Percentiles rank a stretch among this genome's conserved stretches.
Conservation (phyloP, 2,797 vertebrate genomes). For the Xiphorhynchus erythropygius region DNA sequence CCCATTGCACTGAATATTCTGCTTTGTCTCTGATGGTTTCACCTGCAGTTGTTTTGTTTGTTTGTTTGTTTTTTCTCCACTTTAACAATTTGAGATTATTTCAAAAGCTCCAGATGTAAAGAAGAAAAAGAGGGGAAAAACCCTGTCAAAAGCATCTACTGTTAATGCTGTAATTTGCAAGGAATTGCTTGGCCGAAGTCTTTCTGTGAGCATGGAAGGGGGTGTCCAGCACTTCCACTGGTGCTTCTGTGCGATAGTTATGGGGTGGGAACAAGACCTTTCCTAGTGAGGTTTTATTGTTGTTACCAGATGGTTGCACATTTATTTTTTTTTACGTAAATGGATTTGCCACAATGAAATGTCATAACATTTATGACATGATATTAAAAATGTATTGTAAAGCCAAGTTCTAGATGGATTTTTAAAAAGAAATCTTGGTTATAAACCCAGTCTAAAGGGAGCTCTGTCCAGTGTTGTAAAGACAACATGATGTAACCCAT, state of each 20-base stretch:
- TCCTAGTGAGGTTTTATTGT: slow-evolving; percentile 84
- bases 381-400: slow-evolving; percentile 79
- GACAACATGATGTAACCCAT: slow-evolving; percentile 77
- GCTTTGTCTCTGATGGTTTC: slow-evolving; percentile 78
- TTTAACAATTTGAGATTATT: slow-evolving; percentile 79
- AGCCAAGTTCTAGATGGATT: slow-evolving; percentile 76
- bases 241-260: slow-evolving; percentile 80
- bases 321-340: slow-evolving; percentile 63
- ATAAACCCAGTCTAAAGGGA: slow-evolving; percentile 77
- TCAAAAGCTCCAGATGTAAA: slow-evolving; percentile 79
- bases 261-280: slow-evolving; percentile 83
- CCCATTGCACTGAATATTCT: slow-evolving; percentile 92
- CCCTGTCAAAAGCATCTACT: slow-evolving; percentile 54
- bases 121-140: slow-evolving; percentile 1
- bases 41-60: slow-evolving; percentile 71
- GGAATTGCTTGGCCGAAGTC: slow-evolving; percentile 65
- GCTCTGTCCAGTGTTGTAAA: slow-evolving; percentile 78
- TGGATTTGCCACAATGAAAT: slow-evolving; percentile 80
- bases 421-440: slow-evolving; percentile 73
- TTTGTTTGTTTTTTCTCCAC: slow-evolving; percentile 40
- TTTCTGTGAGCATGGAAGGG: slow-evolving; percentile 30
- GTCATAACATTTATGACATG: slow-evolving; percentile 99
- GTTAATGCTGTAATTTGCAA: slow-evolving; percentile 10
- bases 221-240: slow-evolving; percentile 75
- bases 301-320: slow-evolving; percentile 90